Conservation (phyloP, 2,797 vertebrate genomes). For the Acipenser oxyrinchus region DNA sequence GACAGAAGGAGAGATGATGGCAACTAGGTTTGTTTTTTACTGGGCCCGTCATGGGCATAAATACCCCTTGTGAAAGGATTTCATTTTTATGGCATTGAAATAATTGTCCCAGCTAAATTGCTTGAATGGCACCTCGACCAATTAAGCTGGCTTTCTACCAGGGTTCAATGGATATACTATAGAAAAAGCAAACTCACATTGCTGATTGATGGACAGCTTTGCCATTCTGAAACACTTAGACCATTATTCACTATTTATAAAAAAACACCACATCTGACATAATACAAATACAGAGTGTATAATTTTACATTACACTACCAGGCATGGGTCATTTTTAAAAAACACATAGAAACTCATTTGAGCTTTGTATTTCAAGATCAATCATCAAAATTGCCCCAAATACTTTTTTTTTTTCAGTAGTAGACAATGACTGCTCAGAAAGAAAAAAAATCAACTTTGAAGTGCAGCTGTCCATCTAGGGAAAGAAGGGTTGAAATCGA, state of each 20-base stretch:
- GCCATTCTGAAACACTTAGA: constrained; percentile 71
- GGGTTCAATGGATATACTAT: constrained; percentile 71
- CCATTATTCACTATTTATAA: constrained; percentile 73
- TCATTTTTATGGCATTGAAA: constrained; percentile 48
- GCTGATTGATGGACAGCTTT: constrained; percentile 65
- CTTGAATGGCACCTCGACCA: constrained; percentile 69
- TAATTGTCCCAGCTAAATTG: constrained; percentile 65
- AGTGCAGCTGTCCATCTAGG: constrained; percentile 61
- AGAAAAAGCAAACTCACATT: constrained; percentile 16
- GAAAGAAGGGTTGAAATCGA: constrained; percentile 43
- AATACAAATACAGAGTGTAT: constrained; percentile 62
- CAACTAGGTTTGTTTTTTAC: constrained; percentile 24
- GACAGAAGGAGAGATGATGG: too few species aligned
- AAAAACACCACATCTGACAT: constrained; percentile 71
- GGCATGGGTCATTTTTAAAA: constrained; percentile 69
- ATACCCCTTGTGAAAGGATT: constrained; percentile 13
- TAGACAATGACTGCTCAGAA: constrained; percentile 23
- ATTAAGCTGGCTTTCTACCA: constrained; percentile 68
- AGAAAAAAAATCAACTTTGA: constrained; percentile 47
- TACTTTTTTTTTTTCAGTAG: constrained; percentile 21
- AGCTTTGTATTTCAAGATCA: constrained; percentile 65
- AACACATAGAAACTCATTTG: constrained; percentile 61
- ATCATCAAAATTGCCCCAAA: constrained; percentile 64
- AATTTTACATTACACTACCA: constrained; percentile 65
- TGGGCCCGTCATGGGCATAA: constrained; percentile 14